Conservation (phyloP, 2,113 vertebrate genomes). For the Lycaon pictus region DNA sequence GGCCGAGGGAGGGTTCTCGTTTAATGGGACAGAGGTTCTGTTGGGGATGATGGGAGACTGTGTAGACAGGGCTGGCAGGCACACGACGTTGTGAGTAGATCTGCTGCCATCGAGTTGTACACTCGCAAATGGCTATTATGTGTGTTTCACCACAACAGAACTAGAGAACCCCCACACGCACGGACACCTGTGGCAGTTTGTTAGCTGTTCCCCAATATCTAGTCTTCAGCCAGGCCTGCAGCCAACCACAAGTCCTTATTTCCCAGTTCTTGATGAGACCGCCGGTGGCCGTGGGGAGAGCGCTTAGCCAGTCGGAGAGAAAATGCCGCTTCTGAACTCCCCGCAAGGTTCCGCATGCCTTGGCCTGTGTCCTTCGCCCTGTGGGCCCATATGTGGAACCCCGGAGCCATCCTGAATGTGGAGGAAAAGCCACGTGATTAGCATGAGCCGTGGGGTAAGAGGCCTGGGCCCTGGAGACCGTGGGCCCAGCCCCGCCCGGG, state of each 20-base stretch:
- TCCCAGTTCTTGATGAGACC: neutral
- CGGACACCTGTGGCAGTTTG: neutral
- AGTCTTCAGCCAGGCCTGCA: neutral
- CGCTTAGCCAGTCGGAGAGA: neutral
- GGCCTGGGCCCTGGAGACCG: neutral
- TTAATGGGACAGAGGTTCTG: too few species aligned
- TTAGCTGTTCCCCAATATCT: neutral
- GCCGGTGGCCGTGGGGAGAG: neutral
- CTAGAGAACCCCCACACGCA: neutral
- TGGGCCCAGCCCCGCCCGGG: neutral
- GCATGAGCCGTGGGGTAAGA: accelerated
- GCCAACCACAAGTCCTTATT: accelerated
- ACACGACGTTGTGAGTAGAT: accelerated
- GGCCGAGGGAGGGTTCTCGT: neutral
- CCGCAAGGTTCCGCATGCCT: accelerated
- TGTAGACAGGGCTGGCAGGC: accelerated
- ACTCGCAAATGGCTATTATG: too few species aligned
- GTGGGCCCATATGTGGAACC: accelerated
- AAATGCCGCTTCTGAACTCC: neutral
- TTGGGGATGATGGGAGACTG: too few species aligned
- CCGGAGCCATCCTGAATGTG: accelerated
- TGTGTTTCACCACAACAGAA: neutral
- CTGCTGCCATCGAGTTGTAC: accelerated
- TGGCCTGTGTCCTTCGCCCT: accelerated
- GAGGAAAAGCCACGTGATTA: neutral